phyloP scores from a whole-genome alignment of 2,113 vertebrate species.

The Oryzias celebensis region DNA sequence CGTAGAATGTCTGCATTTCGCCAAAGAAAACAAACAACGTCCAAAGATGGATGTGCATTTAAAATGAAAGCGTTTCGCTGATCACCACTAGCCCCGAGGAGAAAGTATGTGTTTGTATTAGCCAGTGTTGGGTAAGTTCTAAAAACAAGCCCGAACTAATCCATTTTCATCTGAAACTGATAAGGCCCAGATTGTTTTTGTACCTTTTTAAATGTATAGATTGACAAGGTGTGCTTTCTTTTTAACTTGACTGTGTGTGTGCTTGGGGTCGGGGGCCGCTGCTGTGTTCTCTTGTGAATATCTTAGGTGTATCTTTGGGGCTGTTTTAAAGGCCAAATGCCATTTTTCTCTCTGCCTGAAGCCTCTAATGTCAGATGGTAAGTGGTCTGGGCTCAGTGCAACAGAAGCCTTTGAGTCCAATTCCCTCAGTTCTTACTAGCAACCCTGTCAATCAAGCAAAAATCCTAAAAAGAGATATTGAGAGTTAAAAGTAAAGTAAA shows the following conservation, averaged over 20 bases:
- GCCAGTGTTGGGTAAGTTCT: too few relatives aligned
- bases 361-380: slow-evolving; percentile 47
- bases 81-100: too few relatives aligned
- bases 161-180: not conserved
- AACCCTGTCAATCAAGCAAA: slow-evolving; percentile 52
- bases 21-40: too few relatives aligned
- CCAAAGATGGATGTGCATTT: too few relatives aligned
- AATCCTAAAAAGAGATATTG: slow-evolving; percentile 18
- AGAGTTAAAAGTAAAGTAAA: not conserved
- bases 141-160: too few relatives aligned
- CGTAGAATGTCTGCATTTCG: too few relatives aligned
- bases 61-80: too few relatives aligned
- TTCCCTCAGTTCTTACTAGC: slow-evolving; percentile 22
- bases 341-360: slow-evolving; percentile 18
- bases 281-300: not conserved
- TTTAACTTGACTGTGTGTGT: not conserved
- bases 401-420: slow-evolving; percentile 36
- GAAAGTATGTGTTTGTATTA: too few relatives aligned
- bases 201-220: not conserved
- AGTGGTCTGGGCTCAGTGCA: slow-evolving; percentile 41
- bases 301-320: slow-evolving; percentile 10
- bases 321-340: slow-evolving; percentile 18
- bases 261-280: not conserved
- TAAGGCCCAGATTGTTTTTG: not conserved
- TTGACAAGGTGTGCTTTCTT: not conserved